Evolutionary conservation across 2,797 vertebrate genomes (phyloP), one percentile per base, ranked within the genome.

Genomic region (Pelobates cultripes): DNA sequence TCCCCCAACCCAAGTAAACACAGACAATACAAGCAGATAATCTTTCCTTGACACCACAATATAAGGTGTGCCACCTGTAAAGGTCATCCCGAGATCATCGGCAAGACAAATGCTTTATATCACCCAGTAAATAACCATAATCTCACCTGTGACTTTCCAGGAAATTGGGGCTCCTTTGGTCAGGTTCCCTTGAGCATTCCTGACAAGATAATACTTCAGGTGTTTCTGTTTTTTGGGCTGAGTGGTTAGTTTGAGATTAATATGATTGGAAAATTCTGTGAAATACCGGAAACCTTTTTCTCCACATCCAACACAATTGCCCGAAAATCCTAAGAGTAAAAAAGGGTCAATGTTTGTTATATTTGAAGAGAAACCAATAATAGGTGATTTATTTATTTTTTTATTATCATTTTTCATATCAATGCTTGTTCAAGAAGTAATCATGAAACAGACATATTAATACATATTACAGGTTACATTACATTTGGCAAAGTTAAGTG

Each of bases 141-240:
- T 70, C 93, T 94, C 92, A 99, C 98, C 97, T 69, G 94, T 93
- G 82, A 94, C 97, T 83, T 94, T 97, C 98, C 98, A 99, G 90
- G 93, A 96, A 89, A 99, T 97, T 85, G 94, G 87, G 15, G 96
- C 92, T 70, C 98, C 98, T 89, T 94, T 96, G 76, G 95, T 93
- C 68, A 99, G 91, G 67, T 91, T n/a, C 15, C 97, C 97, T 73
- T 98, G 97, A 40, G 93, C 93, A 74, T 97, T 97, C 83, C 95
- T 92, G 86, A 95, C 91, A 87, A 99, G 93, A 87, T 96, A 95
- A 89, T 95, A 97, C 90, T 97, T 99, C 89, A 99, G 92, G 93
- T 98, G 96, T 92, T 99, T 99, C 94, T 99, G 98, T 90, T 99
- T 99, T 93, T 99, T 99, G 82, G 98, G 98, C 91, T 99, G 98